phyloP scores from a whole-genome alignment of 2,888 invertebrate species.

The Mythimna loreyi region DNA sequence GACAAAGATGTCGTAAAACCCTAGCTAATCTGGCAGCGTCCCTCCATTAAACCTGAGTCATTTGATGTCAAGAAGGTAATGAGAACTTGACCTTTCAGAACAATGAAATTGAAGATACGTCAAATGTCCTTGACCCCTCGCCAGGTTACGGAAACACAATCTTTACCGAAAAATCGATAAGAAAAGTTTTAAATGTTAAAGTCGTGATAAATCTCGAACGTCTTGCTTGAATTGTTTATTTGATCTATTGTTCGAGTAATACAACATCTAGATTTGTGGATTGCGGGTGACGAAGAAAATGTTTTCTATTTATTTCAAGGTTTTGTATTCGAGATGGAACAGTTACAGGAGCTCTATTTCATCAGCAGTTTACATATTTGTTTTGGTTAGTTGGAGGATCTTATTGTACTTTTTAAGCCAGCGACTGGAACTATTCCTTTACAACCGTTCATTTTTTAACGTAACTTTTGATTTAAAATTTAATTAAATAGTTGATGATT shows the following conservation, averaged over 20 bases:
- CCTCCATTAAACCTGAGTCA: conserved; percentile 22
- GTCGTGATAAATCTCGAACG: conserved; percentile 48
- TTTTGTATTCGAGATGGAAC: conserved; percentile 17
- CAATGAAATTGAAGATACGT: conserved; percentile 62
- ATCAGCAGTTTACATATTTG: conserved; percentile 4
- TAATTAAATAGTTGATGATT: background rate
- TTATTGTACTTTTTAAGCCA: conserved; percentile 1
- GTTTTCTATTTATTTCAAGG: conserved; percentile 30
- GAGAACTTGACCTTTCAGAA: conserved; percentile 70
- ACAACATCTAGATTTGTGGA: conserved; percentile 13
- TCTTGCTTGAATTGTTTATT: conserved; percentile 37
- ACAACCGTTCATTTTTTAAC: background rate
- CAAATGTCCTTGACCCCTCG: conserved; percentile 49
- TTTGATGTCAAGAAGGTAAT: conserved; percentile 48
- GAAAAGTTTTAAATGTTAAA: conserved; percentile 55
- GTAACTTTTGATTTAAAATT: background rate
- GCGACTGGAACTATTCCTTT: background rate
- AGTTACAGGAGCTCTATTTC: background rate
- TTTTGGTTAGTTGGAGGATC: background rate
- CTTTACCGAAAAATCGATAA: conserved; percentile 41
- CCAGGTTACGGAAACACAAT: conserved; percentile 37
- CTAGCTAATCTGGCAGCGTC: background rate
- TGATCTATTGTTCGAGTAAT: conserved; percentile 33
- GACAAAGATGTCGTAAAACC: background rate
- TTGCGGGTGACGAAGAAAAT: conserved; percentile 12